phyloP scores from a whole-genome alignment of 2,888 invertebrate species.

The Octonoba sinensis region DNA sequence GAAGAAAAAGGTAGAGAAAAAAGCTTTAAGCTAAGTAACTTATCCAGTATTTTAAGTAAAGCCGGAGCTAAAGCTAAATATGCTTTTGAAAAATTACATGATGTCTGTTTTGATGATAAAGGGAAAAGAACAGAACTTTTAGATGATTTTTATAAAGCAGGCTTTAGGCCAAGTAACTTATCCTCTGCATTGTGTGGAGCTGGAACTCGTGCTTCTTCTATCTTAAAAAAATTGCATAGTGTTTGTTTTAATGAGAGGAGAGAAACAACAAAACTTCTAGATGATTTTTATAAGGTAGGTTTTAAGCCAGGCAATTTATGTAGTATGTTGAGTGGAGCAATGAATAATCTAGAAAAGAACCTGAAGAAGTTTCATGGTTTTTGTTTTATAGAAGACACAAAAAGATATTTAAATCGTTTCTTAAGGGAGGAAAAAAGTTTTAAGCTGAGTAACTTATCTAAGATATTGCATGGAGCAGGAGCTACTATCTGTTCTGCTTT shows the following conservation, averaged over 20 bases:
- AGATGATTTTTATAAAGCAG: slow-evolving; percentile 40
- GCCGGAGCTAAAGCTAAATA: slow-evolving; percentile 26
- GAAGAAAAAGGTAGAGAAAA: slow-evolving; percentile 5
- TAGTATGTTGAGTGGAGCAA: slow-evolving; percentile 24
- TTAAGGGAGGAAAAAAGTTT: slow-evolving; percentile 17
- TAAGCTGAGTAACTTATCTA: slow-evolving; percentile 23
- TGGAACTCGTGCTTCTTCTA: slow-evolving; percentile 28
- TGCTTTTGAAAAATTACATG: slow-evolving; percentile 40
- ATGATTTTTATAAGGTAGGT: slow-evolving; percentile 37
- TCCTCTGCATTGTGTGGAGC: slow-evolving; percentile 33
- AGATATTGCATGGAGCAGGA: slow-evolving; percentile 32
- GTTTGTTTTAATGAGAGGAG: slow-evolving; percentile 13
- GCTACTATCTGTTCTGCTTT: slow-evolving; percentile 30
- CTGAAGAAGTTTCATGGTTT: slow-evolving; percentile 20
- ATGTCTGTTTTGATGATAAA: slow-evolving; percentile 38
- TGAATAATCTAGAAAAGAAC: slow-evolving; percentile 17
- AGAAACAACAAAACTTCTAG: slow-evolving; percentile 29
- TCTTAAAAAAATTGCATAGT: slow-evolving; percentile 21
- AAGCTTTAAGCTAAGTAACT: slow-evolving; percentile 24
- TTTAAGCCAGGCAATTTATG: slow-evolving; percentile 14
- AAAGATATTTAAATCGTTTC: slow-evolving; percentile 15
- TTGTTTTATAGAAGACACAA: slow-evolving; percentile 19
- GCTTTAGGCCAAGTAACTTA: slow-evolving; percentile 39
- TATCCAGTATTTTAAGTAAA: slow-evolving; percentile 22
- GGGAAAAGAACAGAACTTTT: slow-evolving; percentile 40